Percentiles rank a stretch among this genome's conserved stretches.
Conservation (phyloP, 2,113 vertebrate genomes). For the Jacana jacana region DNA sequence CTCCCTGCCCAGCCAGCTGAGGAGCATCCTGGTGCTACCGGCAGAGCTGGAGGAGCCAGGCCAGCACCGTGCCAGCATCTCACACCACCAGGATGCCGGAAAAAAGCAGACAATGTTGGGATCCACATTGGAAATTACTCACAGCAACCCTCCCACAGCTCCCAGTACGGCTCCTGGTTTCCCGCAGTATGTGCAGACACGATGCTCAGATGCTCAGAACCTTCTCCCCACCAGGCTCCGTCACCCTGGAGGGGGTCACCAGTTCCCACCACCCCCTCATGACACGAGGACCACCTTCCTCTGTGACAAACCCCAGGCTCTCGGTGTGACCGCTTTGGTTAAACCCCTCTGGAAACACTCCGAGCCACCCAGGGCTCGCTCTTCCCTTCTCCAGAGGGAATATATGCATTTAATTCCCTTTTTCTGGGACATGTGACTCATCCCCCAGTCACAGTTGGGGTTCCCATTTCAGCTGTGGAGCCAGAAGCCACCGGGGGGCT, state of each 20-base stretch:
- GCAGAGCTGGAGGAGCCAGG: neutral
- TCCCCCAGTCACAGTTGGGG: neutral
- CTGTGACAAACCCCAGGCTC: neutral
- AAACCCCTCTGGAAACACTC: neutral
- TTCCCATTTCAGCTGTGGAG: neutral
- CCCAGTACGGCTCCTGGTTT: neutral
- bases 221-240: neutral
- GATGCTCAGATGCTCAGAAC: neutral
- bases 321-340: neutral
- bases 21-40: neutral
- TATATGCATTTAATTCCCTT: neutral
- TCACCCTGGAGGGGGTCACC: rapidly evolving
- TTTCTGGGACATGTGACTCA: neutral
- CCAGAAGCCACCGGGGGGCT: neutral
- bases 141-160: neutral
- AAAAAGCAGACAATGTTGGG: neutral
- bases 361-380: neutral
- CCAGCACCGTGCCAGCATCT: neutral
- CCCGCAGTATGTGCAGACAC: rapidly evolving
- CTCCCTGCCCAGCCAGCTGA: neutral
- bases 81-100: neutral
- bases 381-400: neutral
- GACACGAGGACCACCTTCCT: neutral
- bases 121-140: neutral
- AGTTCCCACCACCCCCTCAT: neutral